Percentiles rank a stretch among this genome's conserved stretches.
Evolutionary conservation across 2,113 vertebrate species (phyloP).

Genomic region (Sphyrna mokarran): DNA sequence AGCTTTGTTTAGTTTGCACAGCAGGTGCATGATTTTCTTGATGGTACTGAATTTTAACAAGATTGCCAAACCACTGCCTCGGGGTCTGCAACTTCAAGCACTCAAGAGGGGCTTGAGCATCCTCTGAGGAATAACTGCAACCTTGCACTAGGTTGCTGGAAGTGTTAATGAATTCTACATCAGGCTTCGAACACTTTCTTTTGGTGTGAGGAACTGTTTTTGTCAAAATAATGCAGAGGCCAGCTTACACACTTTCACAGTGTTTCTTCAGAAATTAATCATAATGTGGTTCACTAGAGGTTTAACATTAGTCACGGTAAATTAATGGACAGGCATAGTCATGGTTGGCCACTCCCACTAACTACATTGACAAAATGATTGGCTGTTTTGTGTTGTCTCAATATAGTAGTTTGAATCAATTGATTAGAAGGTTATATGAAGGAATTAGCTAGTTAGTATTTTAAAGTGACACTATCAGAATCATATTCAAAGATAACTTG

Average conservation of each 20-base stretch:
- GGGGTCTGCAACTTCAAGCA: slow-evolving; percentile 12
- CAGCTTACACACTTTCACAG: background rate
- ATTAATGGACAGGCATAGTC: background rate
- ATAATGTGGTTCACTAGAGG: background rate
- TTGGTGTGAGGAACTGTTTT: background rate
- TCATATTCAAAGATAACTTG: background rate
- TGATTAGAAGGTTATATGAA: background rate
- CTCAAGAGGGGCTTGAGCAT: background rate
- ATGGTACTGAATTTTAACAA: slow-evolving; percentile 35
- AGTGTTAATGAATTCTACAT: slow-evolving; percentile 22
- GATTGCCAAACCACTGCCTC: background rate
- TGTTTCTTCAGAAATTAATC: background rate
- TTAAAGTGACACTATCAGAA: background rate
- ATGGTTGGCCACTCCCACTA: background rate
- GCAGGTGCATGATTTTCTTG: slow-evolving; percentile 25
- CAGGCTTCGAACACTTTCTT: slow-evolving; percentile 8
- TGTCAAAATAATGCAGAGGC: background rate
- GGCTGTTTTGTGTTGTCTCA: background rate
- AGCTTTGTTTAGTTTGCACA: slow-evolving; percentile 32
- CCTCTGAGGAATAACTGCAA: background rate
- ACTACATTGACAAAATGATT: background rate
- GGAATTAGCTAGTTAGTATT: background rate
- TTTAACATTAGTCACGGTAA: background rate
- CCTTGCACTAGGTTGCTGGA: background rate
- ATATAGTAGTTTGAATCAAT: background rate